These are phyloP conservation scores for Nothocercus nigrocapillus DNA, from an alignment of 2,113 vertebrate genomes.

Conservation along the genomic window DNA sequence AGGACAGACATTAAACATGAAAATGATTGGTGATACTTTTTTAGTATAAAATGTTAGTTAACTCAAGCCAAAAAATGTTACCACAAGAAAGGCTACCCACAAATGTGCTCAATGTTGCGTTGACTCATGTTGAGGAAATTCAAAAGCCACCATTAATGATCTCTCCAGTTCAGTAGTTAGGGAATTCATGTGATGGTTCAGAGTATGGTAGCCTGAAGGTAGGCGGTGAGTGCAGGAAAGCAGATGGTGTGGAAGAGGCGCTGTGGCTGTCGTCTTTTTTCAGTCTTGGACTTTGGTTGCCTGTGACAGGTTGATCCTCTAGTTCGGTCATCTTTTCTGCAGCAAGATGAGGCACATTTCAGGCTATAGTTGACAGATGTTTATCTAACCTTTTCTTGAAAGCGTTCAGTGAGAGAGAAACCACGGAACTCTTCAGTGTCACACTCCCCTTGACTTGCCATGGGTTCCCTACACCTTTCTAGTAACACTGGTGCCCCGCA, in stretches of 20 bases:
- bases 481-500: neutral
- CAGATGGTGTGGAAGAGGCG: fast-evolving
- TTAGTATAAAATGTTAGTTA: neutral
- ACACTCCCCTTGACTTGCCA: neutral
- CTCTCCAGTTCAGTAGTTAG: neutral
- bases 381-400: neutral
- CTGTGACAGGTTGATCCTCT: neutral
- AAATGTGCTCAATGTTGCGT: neutral
- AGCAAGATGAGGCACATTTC: neutral
- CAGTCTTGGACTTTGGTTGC: neutral
- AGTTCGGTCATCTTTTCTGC: neutral
- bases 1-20: neutral
- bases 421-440: neutral
- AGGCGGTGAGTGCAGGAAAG: neutral
- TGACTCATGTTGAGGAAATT: neutral
- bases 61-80: neutral
- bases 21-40: neutral
- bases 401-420: neutral
- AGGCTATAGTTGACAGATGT: too few species aligned
- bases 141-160: neutral
- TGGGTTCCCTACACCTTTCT: neutral
- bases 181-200: neutral
- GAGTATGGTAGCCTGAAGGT: neutral
- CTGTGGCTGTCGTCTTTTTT: neutral
- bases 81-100: neutral